Conservation (phyloP, 2,113 vertebrate genomes). For the Channa maculata region DNA sequence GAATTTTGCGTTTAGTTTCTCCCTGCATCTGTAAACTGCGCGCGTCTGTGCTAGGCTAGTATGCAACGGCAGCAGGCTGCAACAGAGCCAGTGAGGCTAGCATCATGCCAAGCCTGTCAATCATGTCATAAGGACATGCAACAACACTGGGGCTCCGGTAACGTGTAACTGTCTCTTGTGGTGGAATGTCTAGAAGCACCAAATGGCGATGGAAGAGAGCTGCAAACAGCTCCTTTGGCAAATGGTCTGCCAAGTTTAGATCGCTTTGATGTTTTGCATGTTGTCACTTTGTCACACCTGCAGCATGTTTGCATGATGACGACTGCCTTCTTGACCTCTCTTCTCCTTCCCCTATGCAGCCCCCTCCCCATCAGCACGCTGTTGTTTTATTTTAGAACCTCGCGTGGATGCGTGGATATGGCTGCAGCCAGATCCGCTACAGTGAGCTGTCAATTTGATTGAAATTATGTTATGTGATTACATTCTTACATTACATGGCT, state of each 20-base stretch:
- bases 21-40: slow-evolving; percentile 7
- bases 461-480: slow-evolving; percentile 3
- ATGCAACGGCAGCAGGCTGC: slow-evolving; percentile 27
- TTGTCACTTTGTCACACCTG: slow-evolving; percentile 76
- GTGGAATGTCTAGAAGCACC: slow-evolving; percentile 2
- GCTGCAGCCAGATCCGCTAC: background rate
- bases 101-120: slow-evolving; percentile 56
- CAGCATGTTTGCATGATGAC: slow-evolving; percentile 60
- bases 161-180: slow-evolving; percentile 1
- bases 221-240: slow-evolving; percentile 15
- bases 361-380: slow-evolving; percentile 18
- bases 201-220: slow-evolving; percentile 50
- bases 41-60: slow-evolving; percentile 39
- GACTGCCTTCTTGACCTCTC: slow-evolving; percentile 61
- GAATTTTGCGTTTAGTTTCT: background rate
- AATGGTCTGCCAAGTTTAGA: slow-evolving; percentile 61
- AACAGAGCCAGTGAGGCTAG: slow-evolving; percentile 30
- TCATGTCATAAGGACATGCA: slow-evolving; percentile 46
- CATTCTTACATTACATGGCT: background rate
- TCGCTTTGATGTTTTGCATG: slow-evolving; percentile 60
- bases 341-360: slow-evolving; percentile 25
- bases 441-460: slow-evolving; percentile 1
- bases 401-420: slow-evolving; percentile 2
- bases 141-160: slow-evolving; percentile 3
- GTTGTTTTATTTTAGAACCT: slow-evolving; percentile 15